Evolutionary conservation across 2,888 invertebrate genomes (phyloP).

Genomic region (Zaprionus bogoriensis): DNA sequence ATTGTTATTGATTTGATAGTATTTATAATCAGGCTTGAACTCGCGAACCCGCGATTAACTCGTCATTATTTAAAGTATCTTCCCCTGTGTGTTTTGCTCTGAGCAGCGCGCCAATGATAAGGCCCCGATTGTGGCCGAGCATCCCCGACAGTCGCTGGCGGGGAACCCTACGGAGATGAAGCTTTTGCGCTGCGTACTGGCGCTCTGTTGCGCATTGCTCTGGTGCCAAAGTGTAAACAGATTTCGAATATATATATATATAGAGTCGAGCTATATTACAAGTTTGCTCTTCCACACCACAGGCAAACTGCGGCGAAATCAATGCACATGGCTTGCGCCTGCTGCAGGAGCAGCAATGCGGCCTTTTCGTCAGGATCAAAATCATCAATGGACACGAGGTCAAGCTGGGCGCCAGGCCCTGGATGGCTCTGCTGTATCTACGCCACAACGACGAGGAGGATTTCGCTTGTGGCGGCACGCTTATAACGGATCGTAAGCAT

Average conservation of each 20-base stretch:
- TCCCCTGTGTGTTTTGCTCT: too few relatives aligned
- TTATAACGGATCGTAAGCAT: constrained; percentile 33
- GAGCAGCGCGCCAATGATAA: constrained; percentile 10
- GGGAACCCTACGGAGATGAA: background rate
- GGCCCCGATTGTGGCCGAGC: background rate
- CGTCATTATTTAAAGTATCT: too few relatives aligned
- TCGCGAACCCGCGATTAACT: too few relatives aligned
- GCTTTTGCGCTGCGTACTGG: background rate
- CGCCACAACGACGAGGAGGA: background rate
- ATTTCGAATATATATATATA: background rate
- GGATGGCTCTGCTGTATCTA: constrained; percentile 24
- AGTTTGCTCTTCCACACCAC: too few relatives aligned
- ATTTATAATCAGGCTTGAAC: too few relatives aligned
- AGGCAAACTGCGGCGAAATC: background rate
- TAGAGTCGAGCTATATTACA: too few relatives aligned
- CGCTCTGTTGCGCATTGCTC: constrained; percentile 2
- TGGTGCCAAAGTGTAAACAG: background rate
- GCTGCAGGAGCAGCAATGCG: constrained; percentile 21
- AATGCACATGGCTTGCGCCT: constrained; percentile 13
- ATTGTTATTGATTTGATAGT: too few relatives aligned
- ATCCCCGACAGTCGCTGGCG: background rate
- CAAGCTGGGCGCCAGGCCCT: constrained; percentile 23
- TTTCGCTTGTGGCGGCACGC: constrained; percentile 27
- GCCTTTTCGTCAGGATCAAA: constrained; percentile 6
- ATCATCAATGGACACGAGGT: constrained; percentile 23